Percentiles rank a stretch among this genome's conserved stretches.
Evolutionary conservation across 2,797 vertebrate genomes (phyloP).

Genomic region (Eulemur mongoz): DNA sequence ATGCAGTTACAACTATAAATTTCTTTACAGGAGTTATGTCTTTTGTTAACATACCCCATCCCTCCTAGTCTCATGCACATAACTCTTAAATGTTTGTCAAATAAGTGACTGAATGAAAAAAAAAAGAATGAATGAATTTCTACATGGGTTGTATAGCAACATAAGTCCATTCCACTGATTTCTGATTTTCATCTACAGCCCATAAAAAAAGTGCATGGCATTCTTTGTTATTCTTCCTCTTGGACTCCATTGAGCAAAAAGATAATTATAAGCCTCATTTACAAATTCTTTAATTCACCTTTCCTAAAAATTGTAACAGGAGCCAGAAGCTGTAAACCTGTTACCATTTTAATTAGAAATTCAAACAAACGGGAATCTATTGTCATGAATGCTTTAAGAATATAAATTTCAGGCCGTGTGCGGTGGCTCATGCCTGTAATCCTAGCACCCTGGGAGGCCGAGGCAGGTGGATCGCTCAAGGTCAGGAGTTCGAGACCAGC

Average conservation of each 20-base stretch:
- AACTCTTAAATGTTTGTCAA: neutral
- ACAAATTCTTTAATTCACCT: neutral
- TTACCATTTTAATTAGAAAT: slow-evolving; percentile 7
- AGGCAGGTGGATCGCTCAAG: too few species aligned
- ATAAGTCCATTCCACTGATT: neutral
- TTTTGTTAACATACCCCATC: neutral
- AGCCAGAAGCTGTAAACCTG: neutral
- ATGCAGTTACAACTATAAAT: neutral
- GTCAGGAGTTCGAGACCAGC: too few species aligned
- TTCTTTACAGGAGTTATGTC: neutral
- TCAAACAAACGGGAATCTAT: neutral
- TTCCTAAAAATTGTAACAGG: neutral
- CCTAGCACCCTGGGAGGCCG: too few species aligned
- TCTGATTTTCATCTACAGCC: neutral
- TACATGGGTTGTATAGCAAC: neutral
- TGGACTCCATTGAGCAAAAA: neutral
- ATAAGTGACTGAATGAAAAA: neutral
- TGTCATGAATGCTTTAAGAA: neutral
- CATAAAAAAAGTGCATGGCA: neutral
- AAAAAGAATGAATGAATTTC: neutral
- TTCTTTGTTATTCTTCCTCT: neutral
- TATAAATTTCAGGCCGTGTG: neutral
- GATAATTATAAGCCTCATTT: neutral
- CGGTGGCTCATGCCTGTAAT: too few species aligned
- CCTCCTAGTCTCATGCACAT: neutral